These are phyloP conservation scores for Pangasianodon hypophthalmus DNA, from an alignment of 2,113 vertebrate genomes.

Conservation along the genomic window DNA sequence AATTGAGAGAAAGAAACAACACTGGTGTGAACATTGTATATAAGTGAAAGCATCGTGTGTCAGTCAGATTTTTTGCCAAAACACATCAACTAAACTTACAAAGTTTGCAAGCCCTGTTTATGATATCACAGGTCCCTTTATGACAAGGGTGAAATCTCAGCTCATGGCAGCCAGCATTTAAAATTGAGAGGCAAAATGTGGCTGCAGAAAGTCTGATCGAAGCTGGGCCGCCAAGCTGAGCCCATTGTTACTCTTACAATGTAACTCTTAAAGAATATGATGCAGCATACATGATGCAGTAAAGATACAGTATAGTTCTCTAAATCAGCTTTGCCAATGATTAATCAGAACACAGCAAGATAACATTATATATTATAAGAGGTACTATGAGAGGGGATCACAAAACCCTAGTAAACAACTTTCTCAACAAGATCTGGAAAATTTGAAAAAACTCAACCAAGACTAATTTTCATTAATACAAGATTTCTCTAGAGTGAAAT, in stretches of 20 bases:
- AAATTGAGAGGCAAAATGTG: constrained; percentile 41
- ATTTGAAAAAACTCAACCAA: too few species aligned
- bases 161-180: constrained; percentile 11
- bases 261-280: too few species aligned
- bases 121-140: constrained; percentile 32
- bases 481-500: neutral
- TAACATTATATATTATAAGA: neutral
- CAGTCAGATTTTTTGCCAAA: neutral
- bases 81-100: constrained; percentile 47
- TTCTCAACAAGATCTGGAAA: neutral
- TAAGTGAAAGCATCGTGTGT: neutral
- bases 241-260: neutral
- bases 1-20: too few species aligned
- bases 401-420: neutral
- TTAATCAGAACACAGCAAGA: too few species aligned
- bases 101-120: too few species aligned
- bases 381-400: neutral
- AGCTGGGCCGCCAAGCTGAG: neutral
- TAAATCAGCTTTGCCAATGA: neutral
- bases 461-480: neutral
- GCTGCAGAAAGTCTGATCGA: neutral
- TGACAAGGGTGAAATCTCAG: constrained; percentile 42
- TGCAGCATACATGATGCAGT: neutral
- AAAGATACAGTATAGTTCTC: neutral
- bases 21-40: too few species aligned